Evolutionary conservation across 2,113 vertebrate species (phyloP).

Genomic region (Phalacrocorax pelagicus): DNA sequence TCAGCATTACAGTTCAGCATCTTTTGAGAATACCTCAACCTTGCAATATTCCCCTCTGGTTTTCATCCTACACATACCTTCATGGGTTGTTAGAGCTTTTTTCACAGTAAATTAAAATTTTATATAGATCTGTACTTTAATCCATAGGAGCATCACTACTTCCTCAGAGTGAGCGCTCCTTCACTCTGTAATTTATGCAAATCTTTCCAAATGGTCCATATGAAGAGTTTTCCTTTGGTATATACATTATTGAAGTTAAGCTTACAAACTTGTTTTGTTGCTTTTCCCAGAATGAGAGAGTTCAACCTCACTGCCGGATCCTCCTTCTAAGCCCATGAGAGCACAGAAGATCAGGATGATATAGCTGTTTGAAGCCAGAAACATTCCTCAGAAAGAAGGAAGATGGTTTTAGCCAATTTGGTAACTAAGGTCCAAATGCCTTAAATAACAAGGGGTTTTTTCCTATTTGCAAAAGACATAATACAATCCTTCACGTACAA

Average conservation of each 20-base stretch:
- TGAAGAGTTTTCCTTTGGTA: background rate
- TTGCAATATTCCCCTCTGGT: background rate
- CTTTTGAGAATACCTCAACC: background rate
- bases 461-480: background rate
- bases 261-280: background rate
- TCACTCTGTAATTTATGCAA: background rate
- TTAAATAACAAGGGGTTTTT: background rate
- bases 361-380: background rate
- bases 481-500: background rate
- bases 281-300: background rate
- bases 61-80: background rate
- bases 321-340: background rate
- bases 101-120: background rate
- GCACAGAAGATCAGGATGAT: background rate
- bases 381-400: background rate
- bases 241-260: background rate
- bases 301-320: background rate
- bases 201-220: background rate
- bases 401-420: background rate
- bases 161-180: background rate
- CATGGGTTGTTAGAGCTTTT: background rate
- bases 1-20: background rate
- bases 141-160: background rate
- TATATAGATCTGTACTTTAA: background rate
- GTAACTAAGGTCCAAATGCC: background rate